These are phyloP conservation scores for Picathartes gymnocephalus DNA, from an alignment of 2,113 vertebrate species.

Conservation along the genomic window DNA sequence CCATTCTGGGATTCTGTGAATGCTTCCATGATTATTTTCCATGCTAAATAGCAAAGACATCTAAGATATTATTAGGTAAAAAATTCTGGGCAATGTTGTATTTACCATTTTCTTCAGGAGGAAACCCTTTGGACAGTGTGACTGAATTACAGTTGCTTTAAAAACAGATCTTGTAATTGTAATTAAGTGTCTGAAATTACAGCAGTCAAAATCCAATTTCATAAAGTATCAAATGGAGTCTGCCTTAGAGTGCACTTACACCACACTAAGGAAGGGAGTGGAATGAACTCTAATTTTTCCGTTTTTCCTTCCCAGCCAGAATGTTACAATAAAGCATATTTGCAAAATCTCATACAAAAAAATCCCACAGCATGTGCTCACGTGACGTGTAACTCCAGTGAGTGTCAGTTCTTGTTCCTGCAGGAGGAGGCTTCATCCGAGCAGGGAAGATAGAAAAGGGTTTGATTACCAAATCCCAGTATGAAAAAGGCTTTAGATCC, in stretches of 20 bases:
- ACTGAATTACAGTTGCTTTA: background rate
- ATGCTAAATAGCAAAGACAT: background rate
- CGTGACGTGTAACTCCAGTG: background rate
- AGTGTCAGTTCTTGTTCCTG: background rate
- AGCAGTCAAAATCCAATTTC: slow-evolving; percentile 37
- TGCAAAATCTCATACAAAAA: background rate
- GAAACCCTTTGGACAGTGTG: background rate
- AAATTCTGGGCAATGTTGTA: background rate
- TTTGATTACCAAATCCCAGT: background rate
- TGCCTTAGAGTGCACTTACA: slow-evolving; percentile 7
- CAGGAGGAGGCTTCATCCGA: background rate
- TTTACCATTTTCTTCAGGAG: background rate
- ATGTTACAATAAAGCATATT: background rate
- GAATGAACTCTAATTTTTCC: background rate
- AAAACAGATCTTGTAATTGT: slow-evolving; percentile 32
- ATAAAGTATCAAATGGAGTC: slow-evolving; percentile 43
- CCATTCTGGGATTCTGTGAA: background rate
- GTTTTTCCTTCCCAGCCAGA: background rate
- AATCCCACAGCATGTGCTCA: background rate
- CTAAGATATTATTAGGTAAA: background rate
- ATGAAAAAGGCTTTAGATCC: slow-evolving; percentile 11
- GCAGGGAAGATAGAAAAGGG: background rate
- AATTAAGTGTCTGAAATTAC: slow-evolving; percentile 53
- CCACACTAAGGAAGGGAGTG: background rate
- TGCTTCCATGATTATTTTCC: background rate